Evolutionary conservation across 2,888 invertebrate genomes (phyloP), one percentile per base, ranked within the genome.

Genomic region (Galerucella nymphaeae): DNA sequence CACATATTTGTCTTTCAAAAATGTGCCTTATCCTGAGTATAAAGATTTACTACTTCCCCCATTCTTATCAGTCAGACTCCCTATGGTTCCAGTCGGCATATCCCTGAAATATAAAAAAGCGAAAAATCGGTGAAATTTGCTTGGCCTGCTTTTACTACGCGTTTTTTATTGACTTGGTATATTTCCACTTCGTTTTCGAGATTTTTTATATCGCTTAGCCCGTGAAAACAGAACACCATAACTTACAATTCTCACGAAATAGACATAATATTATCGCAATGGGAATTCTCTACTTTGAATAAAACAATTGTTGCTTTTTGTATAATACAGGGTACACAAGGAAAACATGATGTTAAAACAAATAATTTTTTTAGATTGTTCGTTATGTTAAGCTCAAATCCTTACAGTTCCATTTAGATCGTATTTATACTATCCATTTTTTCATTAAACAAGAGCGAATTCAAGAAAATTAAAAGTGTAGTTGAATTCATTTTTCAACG

Each of bases 1-100:
- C 66, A 74, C 74, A 74, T 74, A 74, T 74, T 74, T 74, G 74
- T 74, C 74, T 63, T 68, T 65, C 58, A 50, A 48, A 55, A 68
- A 71, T 68, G 68, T 68, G 70, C 67, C 68, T 74, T 62, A 74
- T 74, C 68, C 67, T 71, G 67, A 67, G 42, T 68, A 71, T 62
- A 65, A 70, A 74, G 71, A 74, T 74, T 74, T 74, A 71, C 65
- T 53, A 61, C 63, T 71, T 68, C 67, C 71, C 57, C 45, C 59
- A 61, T 70, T 74, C 67, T 74, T 74, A 74, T 74, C 68, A 74
- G 61, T 53, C 55, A 65, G 68, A 59, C 68, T 64, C 74, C 74
- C 74, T 68, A 65, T 59, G 63, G 74, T 71, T 68, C 62, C 38
- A 45, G 41, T 66, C 66, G 67, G 14, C 61, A 53, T 63, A 71